Percentiles rank a stretch among this genome's conserved stretches.
phyloP scores from a whole-genome alignment of 2,113 vertebrate genomes.

The Triplophysa rosa region DNA sequence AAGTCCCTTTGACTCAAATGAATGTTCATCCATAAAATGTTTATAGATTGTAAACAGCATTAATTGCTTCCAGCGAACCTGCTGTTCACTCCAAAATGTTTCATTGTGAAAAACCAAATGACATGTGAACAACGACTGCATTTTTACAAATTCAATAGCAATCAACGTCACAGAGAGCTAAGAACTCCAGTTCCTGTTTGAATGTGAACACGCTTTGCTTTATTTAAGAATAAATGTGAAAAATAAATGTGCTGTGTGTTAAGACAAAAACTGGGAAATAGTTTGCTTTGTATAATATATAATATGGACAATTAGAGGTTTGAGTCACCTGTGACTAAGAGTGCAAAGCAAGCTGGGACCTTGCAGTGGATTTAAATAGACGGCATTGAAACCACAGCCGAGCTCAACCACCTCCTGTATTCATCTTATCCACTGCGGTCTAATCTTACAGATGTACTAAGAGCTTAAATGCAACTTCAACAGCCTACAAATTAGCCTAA shows the following conservation, averaged over 20 bases:
- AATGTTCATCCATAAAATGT: constrained; percentile 11
- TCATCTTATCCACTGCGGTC: not conserved
- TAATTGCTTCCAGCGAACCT: constrained; percentile 7
- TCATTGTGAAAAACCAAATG: constrained; percentile 16
- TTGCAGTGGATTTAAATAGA: constrained; percentile 30
- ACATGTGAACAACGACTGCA: not conserved
- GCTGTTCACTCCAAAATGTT: not conserved
- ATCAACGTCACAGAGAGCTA: not conserved
- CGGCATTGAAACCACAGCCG: constrained; percentile 12
- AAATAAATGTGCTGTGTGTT: not conserved
- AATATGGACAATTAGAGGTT: constrained; percentile 1
- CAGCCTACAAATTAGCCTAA: not conserved
- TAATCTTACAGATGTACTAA: not conserved
- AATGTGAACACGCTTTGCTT: not conserved
- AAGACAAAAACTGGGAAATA: constrained; percentile 9
- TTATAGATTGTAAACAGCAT: not conserved
- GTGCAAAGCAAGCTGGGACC: not conserved
- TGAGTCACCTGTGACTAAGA: constrained; percentile 39
- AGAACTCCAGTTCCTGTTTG: not conserved
- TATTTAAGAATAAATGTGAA: not conserved
- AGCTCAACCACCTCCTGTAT: constrained; percentile 5
- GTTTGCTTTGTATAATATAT: not conserved
- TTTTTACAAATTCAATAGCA: not conserved
- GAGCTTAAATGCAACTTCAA: not conserved
- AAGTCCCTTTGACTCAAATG: constrained; percentile 2